Conservation (phyloP, 1,140 invertebrate species). For the Panagrolaimus sp. region DNA sequence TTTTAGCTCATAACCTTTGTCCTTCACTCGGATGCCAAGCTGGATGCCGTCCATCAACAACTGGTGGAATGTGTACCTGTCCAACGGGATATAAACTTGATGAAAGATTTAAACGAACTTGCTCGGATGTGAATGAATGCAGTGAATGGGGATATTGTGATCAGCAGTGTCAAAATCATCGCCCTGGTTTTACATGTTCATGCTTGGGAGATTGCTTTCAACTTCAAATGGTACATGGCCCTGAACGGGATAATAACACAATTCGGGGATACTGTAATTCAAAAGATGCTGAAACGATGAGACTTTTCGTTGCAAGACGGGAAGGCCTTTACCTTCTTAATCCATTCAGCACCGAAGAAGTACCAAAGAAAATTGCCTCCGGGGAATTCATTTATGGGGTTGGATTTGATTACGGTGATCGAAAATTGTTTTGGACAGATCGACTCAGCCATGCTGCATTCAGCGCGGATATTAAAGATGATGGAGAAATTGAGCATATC, state of each 20-base stretch:
- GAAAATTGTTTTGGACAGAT: slow-evolving; percentile 78
- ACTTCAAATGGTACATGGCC: slow-evolving; percentile 66
- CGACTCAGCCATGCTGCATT: slow-evolving; percentile 51
- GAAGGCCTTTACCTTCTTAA: slow-evolving; percentile 62
- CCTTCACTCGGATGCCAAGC: slow-evolving; percentile 76
- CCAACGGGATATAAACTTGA: slow-evolving; percentile 69
- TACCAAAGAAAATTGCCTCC: slow-evolving; percentile 69
- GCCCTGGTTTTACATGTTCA: slow-evolving; percentile 74
- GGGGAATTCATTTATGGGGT: slow-evolving; percentile 67
- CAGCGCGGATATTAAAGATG: slow-evolving; percentile 55
- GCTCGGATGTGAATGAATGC: slow-evolving; percentile 86
- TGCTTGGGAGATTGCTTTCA: slow-evolving; percentile 69
- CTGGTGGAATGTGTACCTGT: slow-evolving; percentile 82
- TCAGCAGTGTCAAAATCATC: slow-evolving; percentile 81
- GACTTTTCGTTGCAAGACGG: slow-evolving; percentile 74
- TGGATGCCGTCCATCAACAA: slow-evolving; percentile 79
- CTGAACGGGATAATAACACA: slow-evolving; percentile 65
- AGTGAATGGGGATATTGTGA: slow-evolving; percentile 89
- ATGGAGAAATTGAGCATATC: slow-evolving; percentile 61
- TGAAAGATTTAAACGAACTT: slow-evolving; percentile 76
- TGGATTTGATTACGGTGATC: slow-evolving; percentile 76
- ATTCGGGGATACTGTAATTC: slow-evolving; percentile 51
- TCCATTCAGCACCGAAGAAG: slow-evolving; percentile 60
- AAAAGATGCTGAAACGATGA: slow-evolving; percentile 61
- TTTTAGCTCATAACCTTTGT: slow-evolving; percentile 68